Percentiles rank a stretch among this genome's conserved stretches.
Evolutionary conservation across 23 tunicate species (phyloP).

Genomic region (Ciona savignyi): DNA sequence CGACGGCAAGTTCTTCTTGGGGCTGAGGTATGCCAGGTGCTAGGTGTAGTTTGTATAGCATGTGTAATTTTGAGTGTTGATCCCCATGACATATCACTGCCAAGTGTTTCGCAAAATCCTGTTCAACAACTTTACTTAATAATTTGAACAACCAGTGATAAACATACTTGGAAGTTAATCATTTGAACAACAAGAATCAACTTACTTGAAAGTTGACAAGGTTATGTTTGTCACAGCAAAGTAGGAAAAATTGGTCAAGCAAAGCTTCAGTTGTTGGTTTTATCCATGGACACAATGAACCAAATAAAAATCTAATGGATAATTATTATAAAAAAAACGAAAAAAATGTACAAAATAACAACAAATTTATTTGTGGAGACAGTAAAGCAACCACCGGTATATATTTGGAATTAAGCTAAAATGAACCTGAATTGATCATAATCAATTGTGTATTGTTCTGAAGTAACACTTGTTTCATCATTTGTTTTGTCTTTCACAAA

Average conservation of each 20-base stretch:
- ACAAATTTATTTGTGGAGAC: too few species aligned
- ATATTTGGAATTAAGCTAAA: too few species aligned
- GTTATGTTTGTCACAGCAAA: neutral
- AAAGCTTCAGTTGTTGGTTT: neutral
- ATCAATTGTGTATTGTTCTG: neutral
- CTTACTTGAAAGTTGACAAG: neutral
- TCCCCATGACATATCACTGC: neutral
- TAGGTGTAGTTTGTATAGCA: neutral
- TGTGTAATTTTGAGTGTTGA: neutral
- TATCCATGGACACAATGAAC: neutral
- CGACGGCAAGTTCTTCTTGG: neutral
- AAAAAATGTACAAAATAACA: too few species aligned
- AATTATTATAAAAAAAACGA: too few species aligned
- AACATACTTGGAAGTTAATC: too few species aligned
- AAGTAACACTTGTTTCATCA: neutral
- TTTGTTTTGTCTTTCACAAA: neutral
- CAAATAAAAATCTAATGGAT: too few species aligned
- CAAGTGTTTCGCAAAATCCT: neutral
- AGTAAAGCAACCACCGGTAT: too few species aligned
- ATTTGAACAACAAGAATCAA: neutral
- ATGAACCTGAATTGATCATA: neutral
- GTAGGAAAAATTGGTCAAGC: neutral
- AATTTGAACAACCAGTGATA: too few species aligned
- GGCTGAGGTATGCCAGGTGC: neutral
- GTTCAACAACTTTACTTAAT: too few species aligned